A percentile compares a stretch with the other conserved stretches of the same genome.
Conservation (phyloP, 2,888 invertebrate genomes). For the Gandaritis pyraliata region DNA sequence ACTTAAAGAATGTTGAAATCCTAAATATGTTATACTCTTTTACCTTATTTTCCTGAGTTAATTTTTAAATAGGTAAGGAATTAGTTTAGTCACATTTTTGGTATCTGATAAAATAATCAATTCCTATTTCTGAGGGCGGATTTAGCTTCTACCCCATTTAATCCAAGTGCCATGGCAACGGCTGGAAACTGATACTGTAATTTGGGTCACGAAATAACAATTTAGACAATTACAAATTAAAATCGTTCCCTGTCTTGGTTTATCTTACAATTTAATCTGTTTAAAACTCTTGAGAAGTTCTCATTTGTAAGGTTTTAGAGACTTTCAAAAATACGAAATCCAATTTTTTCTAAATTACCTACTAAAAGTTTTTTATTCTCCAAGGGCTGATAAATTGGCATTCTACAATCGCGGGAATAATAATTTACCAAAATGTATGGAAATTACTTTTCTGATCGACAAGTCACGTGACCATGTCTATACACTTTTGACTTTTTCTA, state of each 20-base stretch:
- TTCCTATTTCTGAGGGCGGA: background rate
- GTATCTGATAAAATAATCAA: background rate
- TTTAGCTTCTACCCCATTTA: background rate
- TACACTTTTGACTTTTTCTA: no score
- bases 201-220: slow-evolving; percentile 19
- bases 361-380: no score
- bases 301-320: background rate
- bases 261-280: slow-evolving; percentile 8
- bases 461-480: no score
- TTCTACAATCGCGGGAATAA: no score
- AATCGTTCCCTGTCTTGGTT: background rate
- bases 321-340: background rate
- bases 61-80: no score
- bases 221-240: slow-evolving; percentile 12
- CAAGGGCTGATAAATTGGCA: no score
- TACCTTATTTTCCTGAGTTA: no score
- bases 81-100: no score
- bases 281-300: background rate
- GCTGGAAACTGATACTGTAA: background rate
- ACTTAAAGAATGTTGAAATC: no score
- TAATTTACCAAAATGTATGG: no score
- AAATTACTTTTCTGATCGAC: no score
- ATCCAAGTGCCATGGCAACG: slow-evolving; percentile 8
- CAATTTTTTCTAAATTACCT: background rate
- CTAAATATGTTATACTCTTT: no score